These are phyloP conservation scores for Oxyteleia sp. DNA, from an alignment of 2,888 invertebrate species.

Conservation along the genomic window DNA sequence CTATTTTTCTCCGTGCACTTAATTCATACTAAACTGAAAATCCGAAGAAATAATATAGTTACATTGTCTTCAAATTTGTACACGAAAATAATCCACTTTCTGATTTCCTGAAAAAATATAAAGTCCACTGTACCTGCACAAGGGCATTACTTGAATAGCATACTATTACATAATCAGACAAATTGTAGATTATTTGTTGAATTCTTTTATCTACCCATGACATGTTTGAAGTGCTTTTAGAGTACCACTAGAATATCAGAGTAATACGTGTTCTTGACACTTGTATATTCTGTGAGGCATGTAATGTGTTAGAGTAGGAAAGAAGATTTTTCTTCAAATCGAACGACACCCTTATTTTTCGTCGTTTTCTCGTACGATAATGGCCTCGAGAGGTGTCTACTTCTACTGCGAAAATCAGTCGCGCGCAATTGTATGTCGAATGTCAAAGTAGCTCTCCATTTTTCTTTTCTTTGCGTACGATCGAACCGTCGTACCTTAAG, in stretches of 20 bases:
- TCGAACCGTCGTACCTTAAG: slow-evolving; percentile 73
- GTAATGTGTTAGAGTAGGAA: slow-evolving; percentile 66
- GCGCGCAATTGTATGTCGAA: slow-evolving; percentile 73
- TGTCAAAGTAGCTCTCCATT: slow-evolving; percentile 76
- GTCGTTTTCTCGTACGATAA: slow-evolving; percentile 77
- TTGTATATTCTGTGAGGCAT: slow-evolving; percentile 78
- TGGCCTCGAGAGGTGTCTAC: slow-evolving; percentile 79
- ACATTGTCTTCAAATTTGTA: background rate
- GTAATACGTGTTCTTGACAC: slow-evolving; percentile 84
- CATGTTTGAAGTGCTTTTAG: slow-evolving; percentile 72
- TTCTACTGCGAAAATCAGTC: slow-evolving; percentile 74
- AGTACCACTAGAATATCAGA: slow-evolving; percentile 77
- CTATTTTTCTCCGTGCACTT: no score
- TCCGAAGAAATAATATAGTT: background rate
- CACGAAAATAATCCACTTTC: background rate
- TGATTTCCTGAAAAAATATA: slow-evolving; percentile 12
- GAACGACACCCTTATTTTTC: slow-evolving; percentile 83
- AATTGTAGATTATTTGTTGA: slow-evolving; percentile 68
- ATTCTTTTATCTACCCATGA: slow-evolving; percentile 70
- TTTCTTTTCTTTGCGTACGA: slow-evolving; percentile 73
- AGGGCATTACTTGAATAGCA: slow-evolving; percentile 48
- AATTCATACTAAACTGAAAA: no score
- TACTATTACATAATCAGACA: slow-evolving; percentile 62
- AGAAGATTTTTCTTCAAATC: slow-evolving; percentile 74
- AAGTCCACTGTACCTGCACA: slow-evolving; percentile 2